Evolutionary conservation across 2,888 invertebrate genomes (phyloP).

Genomic region (Trichacis sp.): DNA sequence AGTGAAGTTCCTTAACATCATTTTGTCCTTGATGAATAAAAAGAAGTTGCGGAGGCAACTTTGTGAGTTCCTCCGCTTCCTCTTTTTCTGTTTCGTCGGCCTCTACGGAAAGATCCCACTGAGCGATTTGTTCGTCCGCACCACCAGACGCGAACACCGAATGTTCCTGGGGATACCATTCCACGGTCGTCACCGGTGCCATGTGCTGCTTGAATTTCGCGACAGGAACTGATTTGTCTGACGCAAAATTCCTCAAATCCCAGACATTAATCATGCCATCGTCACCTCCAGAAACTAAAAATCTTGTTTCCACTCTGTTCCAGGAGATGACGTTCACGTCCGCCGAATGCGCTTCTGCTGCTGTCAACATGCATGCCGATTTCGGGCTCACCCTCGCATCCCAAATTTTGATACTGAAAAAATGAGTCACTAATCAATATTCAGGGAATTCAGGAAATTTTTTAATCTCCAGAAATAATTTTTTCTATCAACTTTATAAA

Average conservation of each 20-base stretch:
- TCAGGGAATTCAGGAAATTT: too few species aligned
- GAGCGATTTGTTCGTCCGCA: slow-evolving; percentile 93
- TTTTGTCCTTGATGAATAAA: slow-evolving; percentile 98
- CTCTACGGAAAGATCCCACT: slow-evolving; percentile 97
- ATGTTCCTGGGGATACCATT: slow-evolving; percentile 95
- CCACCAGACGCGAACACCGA: slow-evolving; percentile 94
- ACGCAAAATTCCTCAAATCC: slow-evolving; percentile 91
- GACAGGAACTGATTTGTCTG: slow-evolving; percentile 78
- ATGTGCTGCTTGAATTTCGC: slow-evolving; percentile 97
- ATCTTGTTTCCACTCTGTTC: slow-evolving; percentile 86
- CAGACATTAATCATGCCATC: slow-evolving; percentile 95
- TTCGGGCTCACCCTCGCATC: slow-evolving; percentile 88
- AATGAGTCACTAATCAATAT: too few species aligned
- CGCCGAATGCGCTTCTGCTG: slow-evolving; percentile 85
- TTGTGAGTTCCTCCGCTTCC: slow-evolving; percentile 64
- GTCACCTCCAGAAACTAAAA: slow-evolving; percentile 83
- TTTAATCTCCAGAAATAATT: too few species aligned
- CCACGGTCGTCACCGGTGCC: slow-evolving; percentile 92
- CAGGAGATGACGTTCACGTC: slow-evolving; percentile 99
- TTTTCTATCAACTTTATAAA: too few species aligned
- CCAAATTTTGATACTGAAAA: slow-evolving; percentile 93
- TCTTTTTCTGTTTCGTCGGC: slow-evolving; percentile 76
- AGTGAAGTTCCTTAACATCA: slow-evolving; percentile 98
- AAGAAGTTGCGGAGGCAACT: slow-evolving; percentile 92
- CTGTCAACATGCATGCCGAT: slow-evolving; percentile 92